These are phyloP conservation scores for Tromatobia lineatoria DNA, from an alignment of 2,888 invertebrate species.

Conservation along the genomic window DNA sequence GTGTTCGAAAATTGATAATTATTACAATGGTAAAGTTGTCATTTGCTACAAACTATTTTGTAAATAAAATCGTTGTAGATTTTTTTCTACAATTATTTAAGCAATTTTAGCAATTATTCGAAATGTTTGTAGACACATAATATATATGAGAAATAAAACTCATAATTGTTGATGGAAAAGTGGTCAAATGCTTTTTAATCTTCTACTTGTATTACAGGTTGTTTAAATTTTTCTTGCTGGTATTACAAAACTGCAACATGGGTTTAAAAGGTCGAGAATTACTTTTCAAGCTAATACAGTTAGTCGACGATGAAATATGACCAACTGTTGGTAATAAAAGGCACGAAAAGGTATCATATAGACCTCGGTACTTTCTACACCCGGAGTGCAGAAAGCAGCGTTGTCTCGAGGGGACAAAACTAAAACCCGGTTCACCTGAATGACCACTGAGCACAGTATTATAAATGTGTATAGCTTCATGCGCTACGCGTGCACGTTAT, in stretches of 20 bases:
- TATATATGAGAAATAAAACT: too few species aligned
- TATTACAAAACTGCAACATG: neutral
- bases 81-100: too few species aligned
- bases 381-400: conserved; percentile 40
- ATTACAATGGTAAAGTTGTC: too few species aligned
- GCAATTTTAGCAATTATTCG: too few species aligned
- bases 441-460: conserved; percentile 63
- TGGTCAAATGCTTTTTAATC: too few species aligned
- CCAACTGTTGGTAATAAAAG: conserved; percentile 11
- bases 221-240: neutral
- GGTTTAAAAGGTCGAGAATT: neutral
- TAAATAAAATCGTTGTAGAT: too few species aligned
- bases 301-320: conserved; percentile 32
- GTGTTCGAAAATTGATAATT: too few species aligned
- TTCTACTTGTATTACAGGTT: neutral
- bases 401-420: conserved; percentile 41
- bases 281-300: neutral
- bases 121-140: too few species aligned
- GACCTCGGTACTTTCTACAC: conserved; percentile 74
- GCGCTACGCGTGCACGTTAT: conserved; percentile 71
- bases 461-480: neutral
- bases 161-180: too few species aligned
- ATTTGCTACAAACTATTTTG: too few species aligned
- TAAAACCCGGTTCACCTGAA: conserved; percentile 77
- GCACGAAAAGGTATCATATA: conserved; percentile 13